Conservation (phyloP, 2,797 vertebrate genomes). For the Garrulus glandarius region DNA sequence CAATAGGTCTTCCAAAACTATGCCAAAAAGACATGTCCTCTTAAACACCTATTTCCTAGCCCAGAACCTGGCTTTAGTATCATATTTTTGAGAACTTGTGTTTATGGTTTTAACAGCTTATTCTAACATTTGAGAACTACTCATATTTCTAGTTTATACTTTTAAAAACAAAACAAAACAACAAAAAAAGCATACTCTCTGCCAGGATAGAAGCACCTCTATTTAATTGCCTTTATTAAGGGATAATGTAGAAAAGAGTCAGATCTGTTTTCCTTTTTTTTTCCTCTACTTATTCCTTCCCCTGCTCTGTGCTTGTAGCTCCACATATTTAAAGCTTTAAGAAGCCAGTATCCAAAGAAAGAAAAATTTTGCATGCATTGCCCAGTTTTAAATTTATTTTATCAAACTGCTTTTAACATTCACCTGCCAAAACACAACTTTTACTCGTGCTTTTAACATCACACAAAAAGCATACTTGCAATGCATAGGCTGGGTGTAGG, state of each 20-base stretch:
- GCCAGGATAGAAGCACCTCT: neutral
- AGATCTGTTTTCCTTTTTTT: neutral
- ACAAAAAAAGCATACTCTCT: neutral
- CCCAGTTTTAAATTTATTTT: neutral
- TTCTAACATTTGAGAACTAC: neutral
- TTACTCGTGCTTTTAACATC: neutral
- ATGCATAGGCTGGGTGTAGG: rapidly evolving
- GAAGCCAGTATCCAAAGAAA: neutral
- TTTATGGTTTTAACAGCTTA: neutral
- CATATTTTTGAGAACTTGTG: neutral
- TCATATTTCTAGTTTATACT: neutral
- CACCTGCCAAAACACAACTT: neutral
- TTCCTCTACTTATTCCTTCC: neutral
- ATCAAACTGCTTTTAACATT: neutral
- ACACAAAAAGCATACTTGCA: neutral
- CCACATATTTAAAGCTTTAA: neutral
- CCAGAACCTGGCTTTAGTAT: neutral
- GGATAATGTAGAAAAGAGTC: neutral
- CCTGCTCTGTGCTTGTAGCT: neutral
- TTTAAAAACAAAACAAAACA: neutral
- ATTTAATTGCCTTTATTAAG: neutral
- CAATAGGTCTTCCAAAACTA: neutral
- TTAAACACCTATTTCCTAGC: neutral
- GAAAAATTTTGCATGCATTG: neutral
- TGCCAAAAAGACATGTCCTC: neutral